A percentile compares a stretch with the other conserved stretches of the same genome.
Conservation (phyloP, 2,113 vertebrate species). For the Epinephelus cyanopodus region DNA sequence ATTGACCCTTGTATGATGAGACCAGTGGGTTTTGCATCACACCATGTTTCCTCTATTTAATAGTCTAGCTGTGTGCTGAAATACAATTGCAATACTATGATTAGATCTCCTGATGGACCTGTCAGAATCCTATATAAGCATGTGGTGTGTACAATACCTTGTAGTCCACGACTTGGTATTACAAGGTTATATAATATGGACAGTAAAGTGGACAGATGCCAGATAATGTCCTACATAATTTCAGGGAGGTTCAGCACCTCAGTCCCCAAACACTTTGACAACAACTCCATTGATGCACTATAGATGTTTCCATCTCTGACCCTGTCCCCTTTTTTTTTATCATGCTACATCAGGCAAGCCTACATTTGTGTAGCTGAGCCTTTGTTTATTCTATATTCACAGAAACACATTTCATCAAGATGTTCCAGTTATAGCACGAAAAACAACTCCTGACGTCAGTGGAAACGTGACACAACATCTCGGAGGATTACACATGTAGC, state of each 20-base stretch:
- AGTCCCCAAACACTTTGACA: background rate
- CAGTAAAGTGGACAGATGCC: background rate
- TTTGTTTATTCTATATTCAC: background rate
- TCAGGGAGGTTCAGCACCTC: background rate
- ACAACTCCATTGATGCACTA: background rate
- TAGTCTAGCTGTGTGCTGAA: background rate
- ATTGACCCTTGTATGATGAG: background rate
- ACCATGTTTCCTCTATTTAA: background rate
- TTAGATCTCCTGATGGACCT: background rate
- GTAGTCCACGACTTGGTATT: background rate
- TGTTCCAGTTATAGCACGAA: background rate
- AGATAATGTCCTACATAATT: background rate
- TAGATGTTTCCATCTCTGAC: background rate
- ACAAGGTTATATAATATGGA: background rate
- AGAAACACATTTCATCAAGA: constrained; percentile 8
- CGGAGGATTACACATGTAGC: constrained; percentile 41
- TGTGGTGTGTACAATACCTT: background rate
- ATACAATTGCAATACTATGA: background rate
- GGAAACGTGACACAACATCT: constrained; percentile 1
- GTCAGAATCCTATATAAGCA: background rate
- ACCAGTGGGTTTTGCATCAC: background rate
- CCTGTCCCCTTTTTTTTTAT: background rate
- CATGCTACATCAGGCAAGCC: constrained; percentile 17
- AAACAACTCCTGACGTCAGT: constrained; percentile 22
- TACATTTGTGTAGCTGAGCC: background rate